A percentile compares a stretch with the other conserved stretches of the same genome.
Evolutionary conservation across 2,888 invertebrate genomes (phyloP).

Genomic region (Mechanitis messenoides): DNA sequence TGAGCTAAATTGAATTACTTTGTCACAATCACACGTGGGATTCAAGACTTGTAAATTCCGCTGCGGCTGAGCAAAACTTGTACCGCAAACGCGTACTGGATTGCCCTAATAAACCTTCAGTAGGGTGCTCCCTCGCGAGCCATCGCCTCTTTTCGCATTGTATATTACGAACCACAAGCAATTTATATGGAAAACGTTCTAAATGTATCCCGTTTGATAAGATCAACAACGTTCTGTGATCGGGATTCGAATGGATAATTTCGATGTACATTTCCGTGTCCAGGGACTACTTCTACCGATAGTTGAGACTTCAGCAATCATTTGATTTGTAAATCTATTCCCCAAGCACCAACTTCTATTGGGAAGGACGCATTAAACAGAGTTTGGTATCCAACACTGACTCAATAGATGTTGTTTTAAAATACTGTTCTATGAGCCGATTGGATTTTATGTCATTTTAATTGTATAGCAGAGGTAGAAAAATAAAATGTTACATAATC

Average conservation of each 20-base stretch:
- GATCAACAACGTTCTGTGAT: constrained; percentile 37
- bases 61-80: constrained; percentile 32
- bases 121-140: constrained; percentile 50
- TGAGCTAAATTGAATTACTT: not conserved
- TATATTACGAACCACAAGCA: constrained; percentile 51
- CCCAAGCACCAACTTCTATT: constrained; percentile 23
- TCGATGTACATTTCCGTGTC: constrained; percentile 29
- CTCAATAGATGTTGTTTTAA: not conserved
- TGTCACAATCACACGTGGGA: constrained; percentile 11
- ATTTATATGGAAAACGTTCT: constrained; percentile 61
- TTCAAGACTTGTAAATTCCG: constrained; percentile 27
- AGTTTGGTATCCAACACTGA: constrained; percentile 1
- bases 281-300: constrained; percentile 25
- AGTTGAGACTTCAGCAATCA: constrained; percentile 30
- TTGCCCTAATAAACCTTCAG: constrained; percentile 37
- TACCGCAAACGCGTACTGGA: constrained; percentile 35
- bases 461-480: no score
- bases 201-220: constrained; percentile 53
- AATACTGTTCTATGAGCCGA: not conserved
- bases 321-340: constrained; percentile 28
- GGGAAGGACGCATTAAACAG: constrained; percentile 16
- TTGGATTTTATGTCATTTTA: no score
- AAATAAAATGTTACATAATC: no score
- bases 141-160: constrained; percentile 48
- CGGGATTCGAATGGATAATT: constrained; percentile 26